Evolutionary conservation across 1,140 invertebrate species (phyloP).

Genomic region (Agrypnia vestita): DNA sequence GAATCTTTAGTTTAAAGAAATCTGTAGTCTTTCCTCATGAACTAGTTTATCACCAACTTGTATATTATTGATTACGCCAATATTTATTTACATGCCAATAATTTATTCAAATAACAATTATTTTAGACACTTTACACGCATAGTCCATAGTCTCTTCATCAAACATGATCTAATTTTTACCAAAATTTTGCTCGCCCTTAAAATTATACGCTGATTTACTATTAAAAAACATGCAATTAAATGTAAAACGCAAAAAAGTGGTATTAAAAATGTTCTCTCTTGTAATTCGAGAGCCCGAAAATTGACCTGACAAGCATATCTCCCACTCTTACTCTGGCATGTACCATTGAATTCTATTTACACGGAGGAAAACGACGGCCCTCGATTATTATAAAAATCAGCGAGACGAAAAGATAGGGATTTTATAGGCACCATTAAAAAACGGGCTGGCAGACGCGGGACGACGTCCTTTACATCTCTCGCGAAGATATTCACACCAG

Average conservation of each 20-base stretch:
- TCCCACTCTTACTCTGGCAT: background rate
- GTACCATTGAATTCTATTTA: slow-evolving; percentile 52
- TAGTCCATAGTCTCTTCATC: too few species aligned
- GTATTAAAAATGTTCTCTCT: background rate
- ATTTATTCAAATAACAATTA: too few species aligned
- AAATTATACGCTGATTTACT: too few species aligned
- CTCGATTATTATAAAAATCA: slow-evolving; percentile 61
- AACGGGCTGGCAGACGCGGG: slow-evolving; percentile 28
- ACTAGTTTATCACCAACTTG: too few species aligned
- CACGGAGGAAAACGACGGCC: slow-evolving; percentile 49
- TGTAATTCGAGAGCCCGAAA: too few species aligned
- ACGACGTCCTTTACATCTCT: slow-evolving; percentile 21
- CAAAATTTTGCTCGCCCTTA: too few species aligned
- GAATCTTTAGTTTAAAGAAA: too few species aligned
- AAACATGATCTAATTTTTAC: too few species aligned
- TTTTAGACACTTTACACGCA: too few species aligned
- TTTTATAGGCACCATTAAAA: slow-evolving; percentile 60
- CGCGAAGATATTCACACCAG: slow-evolving; percentile 5
- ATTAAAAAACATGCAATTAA: background rate
- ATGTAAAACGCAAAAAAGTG: background rate
- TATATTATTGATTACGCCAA: too few species aligned
- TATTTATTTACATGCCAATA: too few species aligned
- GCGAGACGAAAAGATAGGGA: slow-evolving; percentile 60
- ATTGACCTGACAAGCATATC: background rate
- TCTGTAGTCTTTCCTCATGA: too few species aligned